These are phyloP conservation scores for Eumaeus atala DNA, from an alignment of 1,140 invertebrate species.

Conservation along the genomic window DNA sequence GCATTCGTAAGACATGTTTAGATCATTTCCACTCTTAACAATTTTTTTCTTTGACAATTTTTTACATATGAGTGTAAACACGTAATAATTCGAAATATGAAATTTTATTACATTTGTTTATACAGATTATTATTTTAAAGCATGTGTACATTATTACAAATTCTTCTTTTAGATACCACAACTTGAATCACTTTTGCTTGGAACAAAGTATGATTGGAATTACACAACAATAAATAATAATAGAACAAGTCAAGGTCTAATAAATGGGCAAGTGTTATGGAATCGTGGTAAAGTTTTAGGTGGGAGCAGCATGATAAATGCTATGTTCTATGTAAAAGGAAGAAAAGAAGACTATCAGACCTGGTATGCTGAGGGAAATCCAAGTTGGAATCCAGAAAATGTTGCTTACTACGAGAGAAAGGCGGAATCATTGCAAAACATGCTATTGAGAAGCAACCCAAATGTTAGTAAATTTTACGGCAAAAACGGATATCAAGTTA, in stretches of 20 bases:
- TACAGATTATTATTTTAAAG: too few species aligned
- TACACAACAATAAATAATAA: conserved; percentile 61
- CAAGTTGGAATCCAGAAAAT: conserved; percentile 54
- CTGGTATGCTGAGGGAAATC: conserved; percentile 80
- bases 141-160: too few species aligned
- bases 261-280: conserved; percentile 73
- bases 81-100: too few species aligned
- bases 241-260: conserved; percentile 56
- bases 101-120: too few species aligned
- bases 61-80: too few species aligned
- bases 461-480: conserved; percentile 34
- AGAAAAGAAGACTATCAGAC: conserved; percentile 70
- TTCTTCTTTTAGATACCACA: too few species aligned
- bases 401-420: conserved; percentile 34
- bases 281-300: conserved; percentile 81
- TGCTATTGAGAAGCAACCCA: conserved; percentile 22
- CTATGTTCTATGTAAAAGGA: conserved; percentile 86
- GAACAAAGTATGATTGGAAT: conserved; percentile 24
- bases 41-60: too few species aligned
- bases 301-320: conserved; percentile 84
- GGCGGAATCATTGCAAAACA: conserved; percentile 40
- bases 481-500: conserved; percentile 28
- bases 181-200: too few species aligned
- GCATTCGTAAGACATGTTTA: too few species aligned
- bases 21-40: too few species aligned